A percentile compares a stretch with the other conserved stretches of the same genome.
These are phyloP conservation scores for Nesidiocoris tenuis DNA, from an alignment of 2,888 invertebrate species.

Conservation along the genomic window DNA sequence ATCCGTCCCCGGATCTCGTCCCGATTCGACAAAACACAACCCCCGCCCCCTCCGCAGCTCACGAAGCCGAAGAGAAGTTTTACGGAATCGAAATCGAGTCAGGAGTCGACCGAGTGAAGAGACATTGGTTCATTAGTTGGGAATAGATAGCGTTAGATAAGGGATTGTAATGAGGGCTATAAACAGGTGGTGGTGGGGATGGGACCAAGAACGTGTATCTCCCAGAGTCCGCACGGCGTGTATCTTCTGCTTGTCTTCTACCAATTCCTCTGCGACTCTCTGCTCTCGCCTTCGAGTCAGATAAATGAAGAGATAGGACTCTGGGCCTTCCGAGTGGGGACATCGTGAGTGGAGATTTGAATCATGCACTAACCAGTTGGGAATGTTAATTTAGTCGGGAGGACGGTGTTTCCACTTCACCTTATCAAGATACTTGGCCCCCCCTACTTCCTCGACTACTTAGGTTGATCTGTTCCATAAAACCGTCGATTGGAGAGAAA, in stretches of 20 bases:
- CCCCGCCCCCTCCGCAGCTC: slow-evolving; percentile 1
- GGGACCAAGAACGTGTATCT: no score
- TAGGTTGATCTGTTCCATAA: slow-evolving; percentile 23
- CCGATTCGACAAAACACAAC: slow-evolving; percentile 1
- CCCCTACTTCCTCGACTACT: slow-evolving; percentile 26
- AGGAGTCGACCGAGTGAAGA: slow-evolving; percentile 30
- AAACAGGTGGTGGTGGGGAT: slow-evolving; percentile 31
- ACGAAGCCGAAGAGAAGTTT: slow-evolving; percentile 33
- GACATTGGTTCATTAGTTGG: slow-evolving; percentile 41
- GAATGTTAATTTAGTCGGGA: slow-evolving; percentile 44
- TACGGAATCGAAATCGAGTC: slow-evolving; percentile 29
- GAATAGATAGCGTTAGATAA: slow-evolving; percentile 41
- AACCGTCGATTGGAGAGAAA: slow-evolving; percentile 26
- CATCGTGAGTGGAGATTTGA: slow-evolving; percentile 46
- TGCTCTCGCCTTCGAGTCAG: slow-evolving; percentile 22
- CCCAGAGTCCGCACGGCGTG: background rate
- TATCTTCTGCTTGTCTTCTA: background rate
- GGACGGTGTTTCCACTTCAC: slow-evolving; percentile 43
- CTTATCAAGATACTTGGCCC: slow-evolving; percentile 43
- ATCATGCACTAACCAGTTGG: slow-evolving; percentile 45
- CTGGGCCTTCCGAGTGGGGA: slow-evolving; percentile 32
- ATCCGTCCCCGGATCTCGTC: background rate
- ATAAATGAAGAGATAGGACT: slow-evolving; percentile 46
- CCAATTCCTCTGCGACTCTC: background rate
- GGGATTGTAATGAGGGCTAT: slow-evolving; percentile 41